Evolutionary conservation across 2,888 invertebrate species (phyloP).

Genomic region (Netelia fuscicornis): DNA sequence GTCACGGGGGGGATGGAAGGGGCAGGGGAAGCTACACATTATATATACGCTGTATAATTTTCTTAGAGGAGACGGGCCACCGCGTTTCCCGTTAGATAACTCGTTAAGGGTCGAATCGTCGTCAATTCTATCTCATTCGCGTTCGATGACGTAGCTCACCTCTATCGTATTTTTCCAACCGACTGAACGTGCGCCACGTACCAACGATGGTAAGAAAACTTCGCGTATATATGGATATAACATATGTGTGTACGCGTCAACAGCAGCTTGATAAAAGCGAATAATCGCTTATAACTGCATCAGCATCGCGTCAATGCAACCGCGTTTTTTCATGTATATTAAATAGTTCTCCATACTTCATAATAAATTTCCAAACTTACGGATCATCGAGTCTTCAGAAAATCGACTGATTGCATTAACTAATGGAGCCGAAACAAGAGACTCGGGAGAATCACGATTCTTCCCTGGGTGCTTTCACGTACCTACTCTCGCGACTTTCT

Average conservation of each 20-base stretch:
- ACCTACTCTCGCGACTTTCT: background rate
- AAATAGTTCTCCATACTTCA: no score
- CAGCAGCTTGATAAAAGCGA: slow-evolving; percentile 46
- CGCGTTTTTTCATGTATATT: no score
- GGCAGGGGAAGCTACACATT: background rate
- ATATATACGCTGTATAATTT: slow-evolving; percentile 53
- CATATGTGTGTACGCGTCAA: slow-evolving; percentile 20
- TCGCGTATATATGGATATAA: background rate
- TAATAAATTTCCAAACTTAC: background rate
- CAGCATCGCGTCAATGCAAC: no score
- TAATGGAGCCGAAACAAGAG: background rate
- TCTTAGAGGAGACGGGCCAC: slow-evolving; percentile 53
- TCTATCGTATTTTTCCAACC: slow-evolving; percentile 39
- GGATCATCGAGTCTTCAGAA: background rate
- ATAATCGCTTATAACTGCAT: background rate
- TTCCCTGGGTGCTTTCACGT: background rate
- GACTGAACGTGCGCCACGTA: slow-evolving; percentile 50
- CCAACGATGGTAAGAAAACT: slow-evolving; percentile 14
- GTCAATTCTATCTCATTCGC: slow-evolving; percentile 53
- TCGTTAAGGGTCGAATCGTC: slow-evolving; percentile 65
- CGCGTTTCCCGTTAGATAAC: slow-evolving; percentile 66
- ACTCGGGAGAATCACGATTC: slow-evolving; percentile 23
- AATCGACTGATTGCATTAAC: background rate
- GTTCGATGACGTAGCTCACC: slow-evolving; percentile 59
- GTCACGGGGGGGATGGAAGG: background rate